Evolutionary conservation across 2,888 invertebrate species (phyloP).

Genomic region (Lottia gigantea): DNA sequence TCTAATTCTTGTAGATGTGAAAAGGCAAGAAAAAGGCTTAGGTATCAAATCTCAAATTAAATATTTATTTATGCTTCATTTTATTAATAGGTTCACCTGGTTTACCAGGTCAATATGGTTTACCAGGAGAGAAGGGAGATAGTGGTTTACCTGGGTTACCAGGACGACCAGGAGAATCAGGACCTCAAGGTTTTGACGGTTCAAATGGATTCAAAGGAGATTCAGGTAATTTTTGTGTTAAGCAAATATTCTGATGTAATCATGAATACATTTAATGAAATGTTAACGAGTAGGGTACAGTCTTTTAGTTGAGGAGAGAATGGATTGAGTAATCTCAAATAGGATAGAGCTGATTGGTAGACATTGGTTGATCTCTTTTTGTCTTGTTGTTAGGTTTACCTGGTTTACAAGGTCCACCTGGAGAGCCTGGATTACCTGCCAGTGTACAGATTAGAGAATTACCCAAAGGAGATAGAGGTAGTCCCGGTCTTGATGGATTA

Average conservation of each 20-base stretch:
- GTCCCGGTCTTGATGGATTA: constrained; percentile 3
- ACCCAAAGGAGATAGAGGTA: not conserved
- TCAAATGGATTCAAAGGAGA: constrained; percentile 20
- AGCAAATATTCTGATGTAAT: no score
- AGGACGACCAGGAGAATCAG: constrained; percentile 27
- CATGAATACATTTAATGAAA: no score
- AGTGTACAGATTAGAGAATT: constrained; percentile 15
- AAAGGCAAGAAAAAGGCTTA: not conserved
- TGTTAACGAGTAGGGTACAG: no score
- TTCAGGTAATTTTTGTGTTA: not conserved
- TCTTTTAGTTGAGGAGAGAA: no score
- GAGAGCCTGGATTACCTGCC: not conserved
- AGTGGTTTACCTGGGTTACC: constrained; percentile 40
- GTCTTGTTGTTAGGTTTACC: not conserved
- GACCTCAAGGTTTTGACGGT: constrained; percentile 28
- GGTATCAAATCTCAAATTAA: no score
- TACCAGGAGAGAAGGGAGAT: constrained; percentile 45
- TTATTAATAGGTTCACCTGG: constrained; percentile 48
- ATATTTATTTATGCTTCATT: not conserved
- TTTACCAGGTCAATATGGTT: constrained; percentile 42
- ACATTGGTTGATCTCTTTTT: no score
- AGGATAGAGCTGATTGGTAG: no score
- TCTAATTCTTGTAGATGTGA: no score
- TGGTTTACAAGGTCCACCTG: constrained; percentile 14
- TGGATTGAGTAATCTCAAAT: no score